Evolutionary conservation across 37 sponge, comb jelly and placozoan genomes (phyloP).

Genomic region (Petrosia ficiformis): DNA sequence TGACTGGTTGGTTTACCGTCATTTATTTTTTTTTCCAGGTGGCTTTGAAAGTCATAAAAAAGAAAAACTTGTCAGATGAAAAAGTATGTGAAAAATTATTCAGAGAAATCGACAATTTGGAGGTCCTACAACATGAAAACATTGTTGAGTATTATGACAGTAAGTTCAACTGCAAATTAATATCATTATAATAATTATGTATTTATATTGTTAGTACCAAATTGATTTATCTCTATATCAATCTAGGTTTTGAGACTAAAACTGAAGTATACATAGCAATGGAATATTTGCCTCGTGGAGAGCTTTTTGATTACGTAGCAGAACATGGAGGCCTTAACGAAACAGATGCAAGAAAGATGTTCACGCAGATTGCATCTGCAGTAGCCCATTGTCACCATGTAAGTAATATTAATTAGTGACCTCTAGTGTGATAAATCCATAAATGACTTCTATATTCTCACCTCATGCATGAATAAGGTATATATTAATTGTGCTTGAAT

Average conservation of each 20-base stretch:
- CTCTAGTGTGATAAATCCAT: background rate
- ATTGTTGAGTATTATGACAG: slow-evolving; percentile 35
- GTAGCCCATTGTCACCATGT: slow-evolving; percentile 45
- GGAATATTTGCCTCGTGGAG: slow-evolving; percentile 48
- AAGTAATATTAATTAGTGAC: background rate
- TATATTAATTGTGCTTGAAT: no score
- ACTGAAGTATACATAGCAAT: slow-evolving; percentile 26
- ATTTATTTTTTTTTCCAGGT: slow-evolving; percentile 28
- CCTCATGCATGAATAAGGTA: no score
- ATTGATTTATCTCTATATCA: background rate
- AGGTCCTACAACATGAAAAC: slow-evolving; percentile 26
- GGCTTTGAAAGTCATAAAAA: slow-evolving; percentile 46
- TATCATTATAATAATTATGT: background rate
- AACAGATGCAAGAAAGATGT: slow-evolving; percentile 28
- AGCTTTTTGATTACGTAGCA: slow-evolving; percentile 45
- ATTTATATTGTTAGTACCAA: background rate
- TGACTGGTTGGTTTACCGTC: background rate
- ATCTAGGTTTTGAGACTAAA: slow-evolving; percentile 40
- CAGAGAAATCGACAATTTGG: slow-evolving; percentile 39
- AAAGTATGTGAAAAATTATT: slow-evolving; percentile 3
- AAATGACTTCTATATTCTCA: background rate
- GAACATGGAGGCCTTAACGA: slow-evolving; percentile 30
- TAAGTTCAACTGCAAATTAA: slow-evolving; percentile 9
- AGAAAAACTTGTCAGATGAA: background rate
- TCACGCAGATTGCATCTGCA: slow-evolving; percentile 25